Base-by-base conservation (phyloP, 2,113 vertebrate species). In the Coracopsis vasa region DNA sequence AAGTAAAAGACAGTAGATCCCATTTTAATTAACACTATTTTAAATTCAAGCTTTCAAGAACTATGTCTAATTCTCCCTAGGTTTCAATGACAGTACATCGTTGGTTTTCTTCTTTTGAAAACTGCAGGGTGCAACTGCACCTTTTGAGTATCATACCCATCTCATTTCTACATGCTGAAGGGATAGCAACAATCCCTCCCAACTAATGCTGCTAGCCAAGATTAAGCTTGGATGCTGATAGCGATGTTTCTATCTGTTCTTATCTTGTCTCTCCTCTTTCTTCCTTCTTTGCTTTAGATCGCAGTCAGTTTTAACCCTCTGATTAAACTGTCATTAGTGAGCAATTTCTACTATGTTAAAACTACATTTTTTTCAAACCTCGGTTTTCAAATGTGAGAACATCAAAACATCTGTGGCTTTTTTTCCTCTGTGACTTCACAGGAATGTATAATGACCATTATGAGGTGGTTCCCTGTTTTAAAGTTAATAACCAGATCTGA, bases 291-390 rank as follows among this genome's bases (percentile, higher is more conserved):
- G 20, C 51, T 72, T 79, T 50, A 85, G 27, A 85, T 44, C 90
- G 86, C 84, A 89, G 78, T 53, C 60, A 73, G 48, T 81, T 95
- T 95, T 89, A 90, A 91, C 82, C 71, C 47, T 29, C 47, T 88
- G 92, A 96, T 95, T 97, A 96, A 97, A 85, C 88, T 86, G 89
- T 85, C 71, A 78, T 23, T 39, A 97, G 71, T 54, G 62, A 86
- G 53, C 33, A 42, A 97, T 94, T 97, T 94, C 88, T 85, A 86
- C 73, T 60, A 33, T 44, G 39, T 62, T 94, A 96, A 95, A 97
- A 92, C 24, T 44, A 89, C 48, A 56, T 12, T 2, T 21, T 88
- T 95, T 95, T 89, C 88, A 93, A 95, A 80, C n/a, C 41, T 88
- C 21, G 60, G 37, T 83, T 93, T 93, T 94, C 83, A 95, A 88